Percentiles rank a stretch among this genome's conserved stretches.
phyloP scores from a whole-genome alignment of 2,113 vertebrate species.

The Chitala chitala region DNA sequence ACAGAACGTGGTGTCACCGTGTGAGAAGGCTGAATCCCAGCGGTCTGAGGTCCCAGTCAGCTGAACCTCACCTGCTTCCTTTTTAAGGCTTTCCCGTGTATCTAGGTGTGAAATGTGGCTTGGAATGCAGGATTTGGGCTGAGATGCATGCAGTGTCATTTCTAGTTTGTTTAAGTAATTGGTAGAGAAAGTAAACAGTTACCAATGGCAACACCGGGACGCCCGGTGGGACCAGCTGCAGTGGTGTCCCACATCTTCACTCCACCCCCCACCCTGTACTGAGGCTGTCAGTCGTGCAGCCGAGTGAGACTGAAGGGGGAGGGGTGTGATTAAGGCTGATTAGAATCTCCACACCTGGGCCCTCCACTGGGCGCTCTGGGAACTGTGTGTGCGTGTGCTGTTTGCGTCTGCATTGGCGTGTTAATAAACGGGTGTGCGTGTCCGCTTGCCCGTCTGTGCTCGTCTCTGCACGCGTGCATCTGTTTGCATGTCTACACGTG shows the following conservation, averaged over 20 bases:
- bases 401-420: constrained; percentile 6
- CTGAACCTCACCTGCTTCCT: background rate
- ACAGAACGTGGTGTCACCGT: background rate
- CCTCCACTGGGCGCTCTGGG: constrained; percentile 8
- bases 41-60: background rate
- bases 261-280: too few relatives aligned
- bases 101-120: background rate
- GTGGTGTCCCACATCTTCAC: too few relatives aligned
- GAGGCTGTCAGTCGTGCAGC: constrained; percentile 50
- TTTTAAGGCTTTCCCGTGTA: background rate
- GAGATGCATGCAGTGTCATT: constrained; percentile 37
- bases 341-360: constrained; percentile 54
- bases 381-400: background rate
- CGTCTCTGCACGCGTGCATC: background rate
- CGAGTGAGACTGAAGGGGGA: constrained; percentile 35
- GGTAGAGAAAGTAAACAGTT: constrained; percentile 48
- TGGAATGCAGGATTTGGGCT: constrained; percentile 38
- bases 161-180: constrained; percentile 55
- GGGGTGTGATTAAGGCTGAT: constrained; percentile 55
- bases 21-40: background rate
- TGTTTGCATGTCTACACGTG: constrained; percentile 4
- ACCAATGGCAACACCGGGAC: constrained; percentile 37
- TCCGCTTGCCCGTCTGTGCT: background rate
- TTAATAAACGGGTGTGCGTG: background rate
- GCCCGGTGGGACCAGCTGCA: constrained; percentile 55